Evolutionary conservation across 2,888 invertebrate species (phyloP), one percentile per base, ranked within the genome.

Genomic region (Biston betularia): DNA sequence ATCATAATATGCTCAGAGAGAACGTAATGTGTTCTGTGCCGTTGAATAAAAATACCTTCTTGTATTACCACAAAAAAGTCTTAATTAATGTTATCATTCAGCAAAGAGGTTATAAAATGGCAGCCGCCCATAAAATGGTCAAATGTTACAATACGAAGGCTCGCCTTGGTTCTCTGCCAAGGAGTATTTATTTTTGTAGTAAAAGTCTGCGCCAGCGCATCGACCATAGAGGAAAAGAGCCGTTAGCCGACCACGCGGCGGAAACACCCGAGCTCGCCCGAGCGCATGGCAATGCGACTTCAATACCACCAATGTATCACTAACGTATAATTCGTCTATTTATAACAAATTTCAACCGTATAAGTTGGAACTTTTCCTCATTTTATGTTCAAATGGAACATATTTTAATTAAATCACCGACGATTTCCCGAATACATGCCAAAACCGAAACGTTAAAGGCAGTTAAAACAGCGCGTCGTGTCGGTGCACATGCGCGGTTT

Each of bases 111-210:
- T 71, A 69, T 69, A 68, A 74, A 70, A 69, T 68, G 76, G 78
- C 66, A 62, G 62, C 86, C 87, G 90, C 87, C 89, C 88, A 91
- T 91, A 91, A 89, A 81, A 81, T 80, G 75, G 73, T 80, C 72
- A 81, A 84, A 86, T 87, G 52, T 88, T 87, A 84, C 85, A 87
- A 82, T 70, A 74, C 89, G 89, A 92, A 93, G 92, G 91, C 92
- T 92, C 86, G 88, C 87, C 88, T 92, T 92, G 93, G 86, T 91
- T 83, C 84, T 88, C 83, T 93, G 93, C 93, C 93, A 93, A 92
- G 91, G 91, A 91, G 87, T 86, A 83, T 91, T 92, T 93, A 93
- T 93, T 92, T 92, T 89, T 88, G 89, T 90, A 91, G 89, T 90
- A 90, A 91, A 91, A 91, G 90, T 91, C 83, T 78, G 87, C 86